Evolutionary conservation across 2,113 vertebrate genomes (phyloP).

Genomic region (Megaptera novaeangliae): DNA sequence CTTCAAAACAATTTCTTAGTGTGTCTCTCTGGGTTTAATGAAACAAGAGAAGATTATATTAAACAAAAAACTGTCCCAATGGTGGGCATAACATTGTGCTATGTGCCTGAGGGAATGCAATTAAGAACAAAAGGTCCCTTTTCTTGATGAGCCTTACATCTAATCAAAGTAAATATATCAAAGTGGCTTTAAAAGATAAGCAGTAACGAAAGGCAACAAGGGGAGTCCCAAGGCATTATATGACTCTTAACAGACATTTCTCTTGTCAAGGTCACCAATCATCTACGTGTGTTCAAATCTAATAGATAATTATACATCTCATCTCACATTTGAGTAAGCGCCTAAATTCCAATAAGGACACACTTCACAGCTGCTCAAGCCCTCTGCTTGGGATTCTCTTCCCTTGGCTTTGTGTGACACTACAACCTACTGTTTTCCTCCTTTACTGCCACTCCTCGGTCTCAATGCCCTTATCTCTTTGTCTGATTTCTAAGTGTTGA

Average conservation of each 20-base stretch:
- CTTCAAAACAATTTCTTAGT: neutral
- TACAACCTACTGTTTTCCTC: neutral
- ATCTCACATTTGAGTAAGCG: neutral
- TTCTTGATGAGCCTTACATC: neutral
- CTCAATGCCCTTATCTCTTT: neutral
- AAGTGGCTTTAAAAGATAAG: neutral
- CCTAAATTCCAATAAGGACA: neutral
- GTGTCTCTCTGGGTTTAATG: neutral
- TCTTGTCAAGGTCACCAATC: neutral
- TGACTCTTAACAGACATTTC: neutral
- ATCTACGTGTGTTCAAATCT: neutral
- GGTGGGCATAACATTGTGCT: neutral
- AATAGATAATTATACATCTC: neutral
- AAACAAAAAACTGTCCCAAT: neutral
- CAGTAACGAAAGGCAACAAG: neutral
- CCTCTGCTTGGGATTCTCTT: neutral
- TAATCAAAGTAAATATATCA: neutral
- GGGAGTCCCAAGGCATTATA: neutral
- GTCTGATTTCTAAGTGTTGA: neutral
- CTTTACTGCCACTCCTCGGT: neutral
- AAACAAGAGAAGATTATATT: neutral
- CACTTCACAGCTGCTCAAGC: neutral
- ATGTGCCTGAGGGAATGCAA: neutral
- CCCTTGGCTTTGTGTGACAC: neutral
- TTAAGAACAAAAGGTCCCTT: neutral